Conservation (phyloP, 2,113 vertebrate species). For the Grammomys dolichurus region DNA sequence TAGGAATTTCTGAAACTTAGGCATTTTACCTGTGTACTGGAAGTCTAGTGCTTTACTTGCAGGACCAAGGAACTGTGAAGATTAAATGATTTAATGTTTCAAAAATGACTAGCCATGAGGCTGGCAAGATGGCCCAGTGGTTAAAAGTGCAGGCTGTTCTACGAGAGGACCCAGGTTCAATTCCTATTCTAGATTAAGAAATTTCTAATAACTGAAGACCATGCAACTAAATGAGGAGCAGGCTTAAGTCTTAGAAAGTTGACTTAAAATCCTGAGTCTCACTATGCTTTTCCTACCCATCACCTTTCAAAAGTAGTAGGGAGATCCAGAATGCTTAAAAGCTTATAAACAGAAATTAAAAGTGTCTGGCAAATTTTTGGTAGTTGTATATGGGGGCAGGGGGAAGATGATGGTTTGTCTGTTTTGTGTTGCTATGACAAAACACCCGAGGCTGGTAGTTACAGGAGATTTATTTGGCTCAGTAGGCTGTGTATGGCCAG, state of each 20-base stretch:
- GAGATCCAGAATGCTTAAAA: background rate
- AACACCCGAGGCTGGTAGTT: background rate
- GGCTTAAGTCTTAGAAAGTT: background rate
- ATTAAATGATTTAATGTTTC: background rate
- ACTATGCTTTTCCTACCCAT: background rate
- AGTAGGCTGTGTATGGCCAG: background rate
- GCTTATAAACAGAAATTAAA: background rate
- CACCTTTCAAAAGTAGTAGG: background rate
- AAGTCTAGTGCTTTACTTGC: background rate
- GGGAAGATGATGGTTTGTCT: background rate
- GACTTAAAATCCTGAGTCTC: background rate
- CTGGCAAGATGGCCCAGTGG: background rate
- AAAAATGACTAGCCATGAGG: background rate
- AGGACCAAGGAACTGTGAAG: background rate
- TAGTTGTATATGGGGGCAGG: background rate
- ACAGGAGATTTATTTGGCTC: background rate
- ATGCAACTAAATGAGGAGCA: background rate
- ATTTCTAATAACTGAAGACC: background rate
- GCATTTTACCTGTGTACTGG: background rate
- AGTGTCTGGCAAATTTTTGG: background rate
- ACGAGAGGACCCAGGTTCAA: background rate
- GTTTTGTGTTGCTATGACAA: background rate
- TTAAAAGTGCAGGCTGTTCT: background rate
- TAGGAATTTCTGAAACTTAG: background rate
- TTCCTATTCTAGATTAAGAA: background rate